Evolutionary conservation across 2,113 vertebrate genomes (phyloP), one percentile per base, ranked within the genome.

Genomic region (Labeo rohita): DNA sequence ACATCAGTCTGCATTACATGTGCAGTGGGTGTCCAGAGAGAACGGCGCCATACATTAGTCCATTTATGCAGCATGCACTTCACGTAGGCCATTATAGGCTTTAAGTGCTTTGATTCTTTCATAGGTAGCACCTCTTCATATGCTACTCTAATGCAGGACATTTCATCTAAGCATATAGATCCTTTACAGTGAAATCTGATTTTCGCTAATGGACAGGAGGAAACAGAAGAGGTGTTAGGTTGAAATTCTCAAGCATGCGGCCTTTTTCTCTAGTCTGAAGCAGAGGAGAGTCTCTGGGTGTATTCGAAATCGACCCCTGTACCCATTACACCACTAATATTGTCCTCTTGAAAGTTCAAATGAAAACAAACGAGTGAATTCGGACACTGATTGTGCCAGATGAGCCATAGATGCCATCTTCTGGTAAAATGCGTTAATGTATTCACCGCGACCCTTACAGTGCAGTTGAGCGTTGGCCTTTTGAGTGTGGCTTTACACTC

Each of bases 201-300:
- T 63, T 61, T 8, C 16, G n/a, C 56, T 80, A 80, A 63, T 43
- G 56, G 34, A 21, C 56, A 47, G 56, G 3, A 63, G 54, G 9
- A 63, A 23, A 45, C 77, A 8, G 39, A 63, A 80, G 54, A 63
- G 54, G 18, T 80, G 77, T 63, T 39, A 80, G 54, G 56, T 5
- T 59, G 16, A 59, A 59, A 36, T n/a, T 16, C 21, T 16, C 2
- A 39, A 36, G 76, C 16, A 54, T 36, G 56, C 4, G 18, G 10
- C 23, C 16, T 21, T 8, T 80, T 65, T 12, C 56, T 36, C 28
- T 68, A 72, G 50, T 16, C 13, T 12, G 3, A 8, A 80, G 39
- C 39, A 18, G 28, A 74, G 21, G 45, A 77, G 75, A 78, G 21
- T 23, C 56, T 80, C 12, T 77, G 28, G 23, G 7, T 36, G 23